Conservation (phyloP, 2,113 vertebrate genomes). For the Trinectes maculatus region DNA sequence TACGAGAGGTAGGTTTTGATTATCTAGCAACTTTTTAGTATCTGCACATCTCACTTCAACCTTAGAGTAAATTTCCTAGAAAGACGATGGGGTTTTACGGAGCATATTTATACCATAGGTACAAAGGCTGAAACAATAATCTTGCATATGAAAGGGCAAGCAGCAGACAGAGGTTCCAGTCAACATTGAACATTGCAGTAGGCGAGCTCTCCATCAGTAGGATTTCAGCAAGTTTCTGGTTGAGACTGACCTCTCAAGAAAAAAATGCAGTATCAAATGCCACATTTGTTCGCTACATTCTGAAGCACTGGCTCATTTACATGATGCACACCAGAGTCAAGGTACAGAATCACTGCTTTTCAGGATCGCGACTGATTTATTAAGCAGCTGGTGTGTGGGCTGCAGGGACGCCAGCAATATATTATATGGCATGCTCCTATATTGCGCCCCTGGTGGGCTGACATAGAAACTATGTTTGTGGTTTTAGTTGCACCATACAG, state of each 20-base stretch:
- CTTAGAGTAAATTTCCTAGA: conserved; percentile 22
- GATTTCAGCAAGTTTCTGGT: conserved; percentile 26
- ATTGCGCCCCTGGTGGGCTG: too few species aligned
- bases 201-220: conserved; percentile 60
- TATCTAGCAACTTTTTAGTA: conserved; percentile 24
- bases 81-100: conserved; percentile 57
- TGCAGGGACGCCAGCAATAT: too few species aligned
- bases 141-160: neutral
- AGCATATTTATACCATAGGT: conserved; percentile 58
- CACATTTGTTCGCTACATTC: neutral
- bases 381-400: too few species aligned
- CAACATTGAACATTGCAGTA: conserved; percentile 15
- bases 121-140: conserved; percentile 4
- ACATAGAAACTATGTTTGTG: neutral
- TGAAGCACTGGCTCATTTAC: neutral
- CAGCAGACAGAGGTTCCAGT: neutral
- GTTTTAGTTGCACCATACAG: too few species aligned
- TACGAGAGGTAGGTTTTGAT: neutral
- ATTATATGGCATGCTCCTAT: too few species aligned
- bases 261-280: neutral
- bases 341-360: neutral
- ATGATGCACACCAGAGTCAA: neutral
- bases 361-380: too few species aligned
- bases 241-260: neutral
- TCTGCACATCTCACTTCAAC: conserved; percentile 11